Base-by-base conservation (phyloP, 2,113 vertebrate species). In the Proteles cristata region DNA sequence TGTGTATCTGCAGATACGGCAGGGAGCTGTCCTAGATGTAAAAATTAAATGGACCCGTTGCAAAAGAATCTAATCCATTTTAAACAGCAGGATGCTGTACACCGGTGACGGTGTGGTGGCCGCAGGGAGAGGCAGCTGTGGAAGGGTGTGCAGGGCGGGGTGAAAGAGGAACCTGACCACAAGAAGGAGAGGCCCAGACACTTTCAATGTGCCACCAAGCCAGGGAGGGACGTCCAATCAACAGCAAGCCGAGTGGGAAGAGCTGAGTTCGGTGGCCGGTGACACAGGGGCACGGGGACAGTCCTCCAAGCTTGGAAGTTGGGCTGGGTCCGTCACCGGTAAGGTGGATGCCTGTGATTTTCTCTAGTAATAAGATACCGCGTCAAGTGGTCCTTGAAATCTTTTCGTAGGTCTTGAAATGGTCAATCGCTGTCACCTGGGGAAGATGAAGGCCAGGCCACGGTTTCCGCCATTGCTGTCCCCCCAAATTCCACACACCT, bases 21-120 rank as follows among this genome's bases (percentile, higher is more conserved):
- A 12, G 71, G 88, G 1, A 92, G 55, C 45, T 74, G 58, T 82
- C 85, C 96, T 92, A 79, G 77, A 88, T 88, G 63, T 26, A 80
- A 77, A 94, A 94, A 68, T 21, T n/a, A 94, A 84, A 63, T 26
- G 90, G 43, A 39, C 65, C 11, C 33, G 39, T 55, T 97, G 71
- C 84, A 95, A 92, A 94, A 94, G 33, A 50, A 71, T 25, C 53
- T 35, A 50, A 96, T 89, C 68, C 26, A 65, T 48, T 81, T 95
- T 92, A 63, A 63, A 28, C 45, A 33, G 39, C 26, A 71, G 74
- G 43, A 50, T 33, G 16, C 35, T 9, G 50, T 8, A 3, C 15
- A 12, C 73, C 35, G 6, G 68, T 21, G 31, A 55, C 7, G 39
- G 48, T 25, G 33, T 90, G 50, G 10, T 61, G 71, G 55, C 16